These are phyloP conservation scores for Hypsibius dujardini DNA, from an alignment of 1,140 invertebrate species.

Conservation along the genomic window DNA sequence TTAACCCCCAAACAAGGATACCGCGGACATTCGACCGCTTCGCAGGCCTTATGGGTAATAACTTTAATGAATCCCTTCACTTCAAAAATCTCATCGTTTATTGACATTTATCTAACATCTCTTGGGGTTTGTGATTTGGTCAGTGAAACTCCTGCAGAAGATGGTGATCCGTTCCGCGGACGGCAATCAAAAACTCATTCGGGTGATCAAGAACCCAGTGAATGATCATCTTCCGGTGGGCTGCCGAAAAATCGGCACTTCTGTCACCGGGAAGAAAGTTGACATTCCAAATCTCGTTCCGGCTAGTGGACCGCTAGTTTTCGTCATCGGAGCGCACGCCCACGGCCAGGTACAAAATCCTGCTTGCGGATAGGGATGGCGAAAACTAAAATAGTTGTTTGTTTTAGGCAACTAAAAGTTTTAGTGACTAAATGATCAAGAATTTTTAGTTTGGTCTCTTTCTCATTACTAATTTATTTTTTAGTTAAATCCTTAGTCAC, in stretches of 20 bases:
- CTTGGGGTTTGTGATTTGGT: constrained; percentile 29
- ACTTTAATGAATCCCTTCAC: constrained; percentile 2
- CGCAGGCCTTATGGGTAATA: constrained; percentile 83
- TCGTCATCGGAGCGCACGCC: constrained; percentile 90
- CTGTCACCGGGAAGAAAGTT: constrained; percentile 60
- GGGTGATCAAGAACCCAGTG: constrained; percentile 93
- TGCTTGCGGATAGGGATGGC: neutral
- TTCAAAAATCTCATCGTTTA: constrained; percentile 21
- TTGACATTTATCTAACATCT: constrained; percentile 19
- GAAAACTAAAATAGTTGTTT: neutral
- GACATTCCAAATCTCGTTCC: constrained; percentile 64
- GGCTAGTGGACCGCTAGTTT: constrained; percentile 59
- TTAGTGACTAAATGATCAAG: neutral
- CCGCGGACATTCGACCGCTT: constrained; percentile 95
- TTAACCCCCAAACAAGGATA: constrained; percentile 93
- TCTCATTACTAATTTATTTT: too few species aligned
- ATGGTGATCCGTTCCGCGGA: constrained; percentile 74
- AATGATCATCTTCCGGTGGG: constrained; percentile 86
- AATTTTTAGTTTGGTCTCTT: constrained; percentile 20
- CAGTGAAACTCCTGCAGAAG: constrained; percentile 90
- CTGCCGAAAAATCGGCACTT: constrained; percentile 71
- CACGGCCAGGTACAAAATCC: constrained; percentile 57
- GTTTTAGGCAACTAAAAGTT: constrained; percentile 16
- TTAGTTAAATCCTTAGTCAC: too few species aligned
- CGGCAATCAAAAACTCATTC: constrained; percentile 69